phyloP scores from a whole-genome alignment of 2,888 invertebrate species.

The Drosophila borborema region DNA sequence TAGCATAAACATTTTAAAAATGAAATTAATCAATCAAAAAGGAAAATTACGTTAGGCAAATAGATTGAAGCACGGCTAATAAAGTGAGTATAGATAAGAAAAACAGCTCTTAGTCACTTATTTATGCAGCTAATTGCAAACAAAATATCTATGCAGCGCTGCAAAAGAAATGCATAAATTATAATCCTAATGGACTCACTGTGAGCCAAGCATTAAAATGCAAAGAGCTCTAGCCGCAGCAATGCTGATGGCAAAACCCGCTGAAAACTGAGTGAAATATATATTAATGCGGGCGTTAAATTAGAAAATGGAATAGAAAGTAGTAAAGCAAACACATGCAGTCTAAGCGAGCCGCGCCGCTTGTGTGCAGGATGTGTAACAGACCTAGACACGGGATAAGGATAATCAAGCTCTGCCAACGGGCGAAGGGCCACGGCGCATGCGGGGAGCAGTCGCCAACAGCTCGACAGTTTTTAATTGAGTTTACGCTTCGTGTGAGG shows the following conservation, averaged over 20 bases:
- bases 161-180: slow-evolving; percentile 11
- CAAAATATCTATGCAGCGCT: neutral
- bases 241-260: slow-evolving; percentile 6
- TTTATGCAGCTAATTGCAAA: slow-evolving; percentile 22
- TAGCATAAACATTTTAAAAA: neutral
- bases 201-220: slow-evolving; percentile 5
- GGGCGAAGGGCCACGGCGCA: neutral
- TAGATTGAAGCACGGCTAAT: neutral
- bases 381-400: slow-evolving; percentile 44
- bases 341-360: slow-evolving; percentile 21
- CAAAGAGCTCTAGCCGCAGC: slow-evolving; percentile 4
- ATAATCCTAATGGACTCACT: slow-evolving; percentile 30
- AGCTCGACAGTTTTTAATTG: slow-evolving; percentile 77
- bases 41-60: too few relatives aligned
- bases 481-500: slow-evolving; percentile 73
- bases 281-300: slow-evolving; percentile 21
- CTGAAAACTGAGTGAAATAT: slow-evolving; percentile 5
- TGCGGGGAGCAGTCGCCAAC: slow-evolving; percentile 20
- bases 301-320: slow-evolving; percentile 20
- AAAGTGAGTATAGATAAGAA: neutral
- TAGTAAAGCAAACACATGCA: slow-evolving; percentile 45
- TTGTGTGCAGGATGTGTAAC: slow-evolving; percentile 52
- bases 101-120: neutral
- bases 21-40: neutral
- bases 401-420: slow-evolving; percentile 73